phyloP scores from a whole-genome alignment of 2,797 vertebrate species.

The Eleutherodactylus coqui region DNA sequence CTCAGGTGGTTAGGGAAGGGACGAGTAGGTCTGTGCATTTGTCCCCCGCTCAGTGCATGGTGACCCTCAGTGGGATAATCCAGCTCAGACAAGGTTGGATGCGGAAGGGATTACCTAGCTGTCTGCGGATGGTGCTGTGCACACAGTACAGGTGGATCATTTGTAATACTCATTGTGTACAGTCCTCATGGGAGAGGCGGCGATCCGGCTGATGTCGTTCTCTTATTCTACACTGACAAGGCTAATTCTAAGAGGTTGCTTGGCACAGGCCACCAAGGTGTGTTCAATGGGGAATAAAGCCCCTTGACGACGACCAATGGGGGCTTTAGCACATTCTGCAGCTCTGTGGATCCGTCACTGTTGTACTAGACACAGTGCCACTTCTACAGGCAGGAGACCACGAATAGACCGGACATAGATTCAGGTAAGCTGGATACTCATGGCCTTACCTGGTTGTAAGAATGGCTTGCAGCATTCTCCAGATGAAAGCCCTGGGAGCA shows the following conservation, averaged over 20 bases:
- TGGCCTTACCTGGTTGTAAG: too few relatives aligned
- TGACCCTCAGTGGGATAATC: conserved; percentile 60
- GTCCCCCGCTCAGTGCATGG: conserved; percentile 62
- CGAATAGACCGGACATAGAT: too few relatives aligned
- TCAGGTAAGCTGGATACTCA: too few relatives aligned
- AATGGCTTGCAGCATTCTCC: too few relatives aligned
- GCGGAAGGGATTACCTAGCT: conserved; percentile 61
- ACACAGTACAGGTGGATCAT: conserved; percentile 45
- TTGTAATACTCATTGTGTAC: conserved; percentile 2
- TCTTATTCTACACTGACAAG: background rate
- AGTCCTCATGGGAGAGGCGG: conserved; percentile 30
- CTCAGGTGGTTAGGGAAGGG: conserved; percentile 68
- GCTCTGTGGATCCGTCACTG: too few relatives aligned
- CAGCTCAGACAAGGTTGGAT: conserved; percentile 62
- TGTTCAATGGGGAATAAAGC: too few relatives aligned
- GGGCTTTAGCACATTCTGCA: too few relatives aligned
- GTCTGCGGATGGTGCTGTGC: conserved; percentile 23
- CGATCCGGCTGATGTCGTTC: background rate
- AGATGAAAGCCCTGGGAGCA: too few relatives aligned
- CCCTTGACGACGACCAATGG: too few relatives aligned
- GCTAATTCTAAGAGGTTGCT: background rate
- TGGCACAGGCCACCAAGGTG: too few relatives aligned
- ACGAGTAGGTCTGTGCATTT: conserved; percentile 66
- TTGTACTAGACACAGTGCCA: background rate
- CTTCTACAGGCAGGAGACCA: too few relatives aligned